Conservation (phyloP, 2,113 vertebrate species). For the Upupa epops region DNA sequence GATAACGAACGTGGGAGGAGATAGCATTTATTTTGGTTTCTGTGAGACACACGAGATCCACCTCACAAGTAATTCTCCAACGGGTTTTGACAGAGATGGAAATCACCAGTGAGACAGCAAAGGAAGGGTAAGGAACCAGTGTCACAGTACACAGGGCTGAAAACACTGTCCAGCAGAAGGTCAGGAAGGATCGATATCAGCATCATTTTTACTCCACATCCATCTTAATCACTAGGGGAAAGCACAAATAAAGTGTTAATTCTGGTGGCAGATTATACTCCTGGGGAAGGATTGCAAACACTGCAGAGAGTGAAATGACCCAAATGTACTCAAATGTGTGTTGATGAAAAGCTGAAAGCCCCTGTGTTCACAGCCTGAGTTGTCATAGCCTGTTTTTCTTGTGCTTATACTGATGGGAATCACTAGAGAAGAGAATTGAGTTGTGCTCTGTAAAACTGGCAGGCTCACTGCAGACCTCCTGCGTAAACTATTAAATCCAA, state of each 20-base stretch:
- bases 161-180: background rate
- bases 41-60: background rate
- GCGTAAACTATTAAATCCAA: background rate
- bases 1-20: background rate
- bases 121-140: background rate
- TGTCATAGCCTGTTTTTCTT: background rate
- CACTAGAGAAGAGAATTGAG: background rate
- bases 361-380: rapidly evolving
- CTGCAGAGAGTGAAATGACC: background rate
- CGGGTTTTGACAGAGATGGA: background rate
- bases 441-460: background rate
- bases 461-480: background rate
- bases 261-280: background rate
- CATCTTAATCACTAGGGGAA: background rate
- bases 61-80: background rate
- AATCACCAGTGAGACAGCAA: background rate
- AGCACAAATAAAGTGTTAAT: background rate
- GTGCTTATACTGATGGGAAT: background rate
- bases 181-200: background rate
- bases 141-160: background rate
- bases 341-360: background rate
- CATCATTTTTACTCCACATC: background rate
- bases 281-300: background rate
- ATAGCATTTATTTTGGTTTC: background rate
- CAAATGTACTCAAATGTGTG: background rate